A percentile compares a stretch with the other conserved stretches of the same genome.
Evolutionary conservation across 2,888 invertebrate species (phyloP).

Genomic region (Apamea anceps): DNA sequence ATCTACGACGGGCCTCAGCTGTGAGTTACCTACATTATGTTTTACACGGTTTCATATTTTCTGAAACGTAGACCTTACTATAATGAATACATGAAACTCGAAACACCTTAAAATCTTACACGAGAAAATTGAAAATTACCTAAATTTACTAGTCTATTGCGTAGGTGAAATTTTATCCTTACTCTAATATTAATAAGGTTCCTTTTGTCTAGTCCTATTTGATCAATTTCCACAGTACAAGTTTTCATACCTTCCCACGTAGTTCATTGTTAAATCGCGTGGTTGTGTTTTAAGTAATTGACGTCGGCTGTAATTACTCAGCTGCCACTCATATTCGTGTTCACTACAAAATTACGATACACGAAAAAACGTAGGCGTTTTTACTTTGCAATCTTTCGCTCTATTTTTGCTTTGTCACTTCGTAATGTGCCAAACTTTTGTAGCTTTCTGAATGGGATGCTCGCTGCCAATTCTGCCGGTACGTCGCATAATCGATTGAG

Average conservation of each 20-base stretch:
- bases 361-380: conserved; percentile 19
- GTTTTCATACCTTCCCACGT: conserved; percentile 63
- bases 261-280: conserved; percentile 79
- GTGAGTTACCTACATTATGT: not conserved
- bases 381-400: conserved; percentile 23
- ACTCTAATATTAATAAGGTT: conserved; percentile 24
- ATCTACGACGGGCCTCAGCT: not conserved
- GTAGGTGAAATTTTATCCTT: conserved; percentile 24
- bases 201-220: conserved; percentile 21
- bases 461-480: conserved; percentile 54
- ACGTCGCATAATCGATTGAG: conserved; percentile 53
- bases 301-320: conserved; percentile 75
- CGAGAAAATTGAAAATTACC: conserved; percentile 29
- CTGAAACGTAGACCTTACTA: not conserved
- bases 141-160: conserved; percentile 18
- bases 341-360: conserved; percentile 33
- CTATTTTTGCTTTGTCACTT: conserved; percentile 51
- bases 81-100: conserved; percentile 19
- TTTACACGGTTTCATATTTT: not conserved
- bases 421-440: conserved; percentile 55
- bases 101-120: conserved; percentile 27
- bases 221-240: conserved; percentile 10
- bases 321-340: conserved; percentile 58
- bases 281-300: conserved; percentile 78
- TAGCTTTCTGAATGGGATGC: conserved; percentile 48